Evolutionary conservation across 2,113 vertebrate genomes (phyloP).

Genomic region (Trogon surrucura): DNA sequence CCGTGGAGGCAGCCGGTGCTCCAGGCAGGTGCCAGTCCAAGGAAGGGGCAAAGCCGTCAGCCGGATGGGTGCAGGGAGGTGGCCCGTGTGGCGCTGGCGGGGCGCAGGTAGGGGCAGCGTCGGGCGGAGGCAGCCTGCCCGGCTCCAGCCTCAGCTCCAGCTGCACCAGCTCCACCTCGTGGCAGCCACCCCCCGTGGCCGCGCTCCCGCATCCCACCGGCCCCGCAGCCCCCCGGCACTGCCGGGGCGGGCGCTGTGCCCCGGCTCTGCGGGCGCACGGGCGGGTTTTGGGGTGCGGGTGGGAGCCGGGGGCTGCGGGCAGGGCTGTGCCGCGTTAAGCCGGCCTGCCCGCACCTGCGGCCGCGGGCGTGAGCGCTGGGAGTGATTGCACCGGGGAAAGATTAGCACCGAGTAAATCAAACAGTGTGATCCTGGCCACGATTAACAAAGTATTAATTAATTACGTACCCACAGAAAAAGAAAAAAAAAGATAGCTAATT

Average conservation of each 20-base stretch:
- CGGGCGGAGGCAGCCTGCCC: too few relatives aligned
- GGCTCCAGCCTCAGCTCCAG: too few relatives aligned
- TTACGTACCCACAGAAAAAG: not conserved
- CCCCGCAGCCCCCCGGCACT: too few relatives aligned
- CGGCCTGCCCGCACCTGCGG: not conserved
- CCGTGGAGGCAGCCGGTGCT: not conserved
- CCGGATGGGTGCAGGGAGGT: not conserved
- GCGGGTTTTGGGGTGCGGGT: not conserved
- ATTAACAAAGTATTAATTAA: constrained; percentile 52
- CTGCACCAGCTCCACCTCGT: too few relatives aligned
- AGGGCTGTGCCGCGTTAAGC: not conserved
- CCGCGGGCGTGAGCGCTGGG: not conserved
- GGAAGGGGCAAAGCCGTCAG: not conserved
- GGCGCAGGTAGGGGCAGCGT: too few relatives aligned
- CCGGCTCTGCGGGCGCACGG: too few relatives aligned
- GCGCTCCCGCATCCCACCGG: too few relatives aligned
- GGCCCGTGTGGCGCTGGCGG: not conserved
- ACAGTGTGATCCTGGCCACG: not conserved
- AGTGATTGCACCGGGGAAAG: not conserved
- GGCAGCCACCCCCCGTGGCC: too few relatives aligned
- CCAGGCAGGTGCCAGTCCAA: not conserved
- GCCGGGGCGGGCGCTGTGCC: too few relatives aligned
- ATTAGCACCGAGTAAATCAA: not conserved
- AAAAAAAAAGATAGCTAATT: constrained; percentile 37
- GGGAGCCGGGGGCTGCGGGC: not conserved